Evolutionary conservation across 2,888 invertebrate species (phyloP).

Genomic region (Ceraclea dissimilis): DNA sequence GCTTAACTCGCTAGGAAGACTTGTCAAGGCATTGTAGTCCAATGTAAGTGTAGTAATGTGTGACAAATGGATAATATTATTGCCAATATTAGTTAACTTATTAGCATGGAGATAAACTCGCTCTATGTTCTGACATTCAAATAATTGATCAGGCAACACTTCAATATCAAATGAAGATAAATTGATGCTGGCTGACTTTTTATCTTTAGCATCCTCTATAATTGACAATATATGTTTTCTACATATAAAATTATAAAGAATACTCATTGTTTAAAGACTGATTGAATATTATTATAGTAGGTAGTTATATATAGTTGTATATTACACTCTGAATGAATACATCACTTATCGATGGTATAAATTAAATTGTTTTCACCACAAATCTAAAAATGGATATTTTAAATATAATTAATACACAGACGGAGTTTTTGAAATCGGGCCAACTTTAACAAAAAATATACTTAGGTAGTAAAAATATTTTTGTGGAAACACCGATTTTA

Average conservation of each 20-base stretch:
- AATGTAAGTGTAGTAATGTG: constrained; percentile 34
- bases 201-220: constrained; percentile 33
- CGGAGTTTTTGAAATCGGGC: not conserved
- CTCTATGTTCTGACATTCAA: constrained; percentile 31
- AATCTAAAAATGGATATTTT: not conserved
- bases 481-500: not conserved
- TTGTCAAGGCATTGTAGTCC: constrained; percentile 34
- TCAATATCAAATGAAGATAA: constrained; percentile 34
- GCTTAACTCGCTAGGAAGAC: constrained; percentile 32
- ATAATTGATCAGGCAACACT: constrained; percentile 31
- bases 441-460: not conserved
- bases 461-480: not conserved
- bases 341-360: too few relatives aligned
- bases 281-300: not conserved
- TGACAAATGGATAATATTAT: constrained; percentile 30
- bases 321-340: too few relatives aligned
- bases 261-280: constrained; percentile 31
- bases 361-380: not conserved
- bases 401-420: not conserved
- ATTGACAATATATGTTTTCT: constrained; percentile 34
- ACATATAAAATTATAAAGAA: constrained; percentile 35
- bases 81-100: constrained; percentile 31
- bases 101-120: constrained; percentile 34
- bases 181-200: constrained; percentile 30
- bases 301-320: not conserved